These are phyloP conservation scores for Melozone crissalis DNA, from an alignment of 2,113 vertebrate genomes.

Conservation along the genomic window DNA sequence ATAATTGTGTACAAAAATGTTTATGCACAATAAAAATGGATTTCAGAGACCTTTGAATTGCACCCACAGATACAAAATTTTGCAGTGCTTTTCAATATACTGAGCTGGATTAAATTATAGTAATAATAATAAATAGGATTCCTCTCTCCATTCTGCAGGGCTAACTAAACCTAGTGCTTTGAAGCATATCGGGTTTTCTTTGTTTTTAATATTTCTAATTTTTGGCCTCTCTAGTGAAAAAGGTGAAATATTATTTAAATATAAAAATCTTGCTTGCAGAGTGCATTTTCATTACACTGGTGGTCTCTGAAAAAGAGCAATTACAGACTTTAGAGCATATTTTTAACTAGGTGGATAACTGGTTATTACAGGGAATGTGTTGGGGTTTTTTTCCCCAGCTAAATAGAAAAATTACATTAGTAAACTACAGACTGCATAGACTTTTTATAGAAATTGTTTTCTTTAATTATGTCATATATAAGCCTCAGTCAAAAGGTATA, in stretches of 20 bases:
- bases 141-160: not conserved
- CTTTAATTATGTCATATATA: not conserved
- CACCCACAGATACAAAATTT: not conserved
- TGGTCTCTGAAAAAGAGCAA: not conserved
- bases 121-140: not conserved
- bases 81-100: not conserved
- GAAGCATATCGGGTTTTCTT: not conserved
- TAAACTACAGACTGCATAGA: not conserved
- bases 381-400: not conserved
- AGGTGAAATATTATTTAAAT: not conserved
- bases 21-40: not conserved
- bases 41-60: constrained; percentile 28
- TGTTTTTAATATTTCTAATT: not conserved
- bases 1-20: constrained; percentile 46
- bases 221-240: not conserved
- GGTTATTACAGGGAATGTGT: not conserved
- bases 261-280: not conserved
- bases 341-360: not conserved
- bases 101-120: not conserved
- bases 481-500: not conserved
- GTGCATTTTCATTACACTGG: not conserved
- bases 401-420: not conserved
- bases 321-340: not conserved
- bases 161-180: not conserved
- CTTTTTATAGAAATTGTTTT: not conserved